Evolutionary conservation across 2,113 vertebrate species (phyloP).

Genomic region (Ellobius talpinus): DNA sequence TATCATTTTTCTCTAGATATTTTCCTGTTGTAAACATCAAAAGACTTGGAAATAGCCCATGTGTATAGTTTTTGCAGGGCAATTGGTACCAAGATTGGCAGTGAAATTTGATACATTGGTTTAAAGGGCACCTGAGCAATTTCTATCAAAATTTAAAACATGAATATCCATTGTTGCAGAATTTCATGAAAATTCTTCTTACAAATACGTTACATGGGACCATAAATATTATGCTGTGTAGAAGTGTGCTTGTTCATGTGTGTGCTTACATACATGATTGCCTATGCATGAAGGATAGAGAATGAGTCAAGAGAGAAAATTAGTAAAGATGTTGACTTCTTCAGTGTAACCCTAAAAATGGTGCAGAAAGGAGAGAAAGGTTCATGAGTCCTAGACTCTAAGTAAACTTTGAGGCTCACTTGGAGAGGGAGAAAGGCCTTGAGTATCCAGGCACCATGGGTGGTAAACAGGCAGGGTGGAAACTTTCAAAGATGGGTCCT

Average conservation of each 20-base stretch:
- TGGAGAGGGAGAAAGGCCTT: background rate
- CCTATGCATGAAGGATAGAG: background rate
- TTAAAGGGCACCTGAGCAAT: constrained; percentile 47
- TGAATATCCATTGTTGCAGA: background rate
- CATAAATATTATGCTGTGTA: background rate
- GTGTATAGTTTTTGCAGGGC: constrained; percentile 31
- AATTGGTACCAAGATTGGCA: constrained; percentile 37
- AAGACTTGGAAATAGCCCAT: constrained; percentile 32
- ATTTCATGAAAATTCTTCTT: constrained; percentile 62
- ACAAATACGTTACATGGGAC: background rate
- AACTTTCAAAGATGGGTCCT: background rate
- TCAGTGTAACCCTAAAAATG: background rate
- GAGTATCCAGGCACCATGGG: background rate
- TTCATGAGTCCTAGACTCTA: background rate
- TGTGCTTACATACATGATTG: background rate
- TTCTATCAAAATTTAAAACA: constrained; percentile 59
- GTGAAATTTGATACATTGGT: constrained; percentile 20
- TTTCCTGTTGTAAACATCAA: constrained; percentile 45
- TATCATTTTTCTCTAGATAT: constrained; percentile 19
- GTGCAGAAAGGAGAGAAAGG: background rate
- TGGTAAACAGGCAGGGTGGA: background rate
- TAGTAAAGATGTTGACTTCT: background rate
- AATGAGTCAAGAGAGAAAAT: background rate
- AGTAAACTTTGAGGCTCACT: background rate
- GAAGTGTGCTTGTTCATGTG: background rate